phyloP scores from a whole-genome alignment of 2,888 invertebrate genomes.

The Platycnemis pennipes region DNA sequence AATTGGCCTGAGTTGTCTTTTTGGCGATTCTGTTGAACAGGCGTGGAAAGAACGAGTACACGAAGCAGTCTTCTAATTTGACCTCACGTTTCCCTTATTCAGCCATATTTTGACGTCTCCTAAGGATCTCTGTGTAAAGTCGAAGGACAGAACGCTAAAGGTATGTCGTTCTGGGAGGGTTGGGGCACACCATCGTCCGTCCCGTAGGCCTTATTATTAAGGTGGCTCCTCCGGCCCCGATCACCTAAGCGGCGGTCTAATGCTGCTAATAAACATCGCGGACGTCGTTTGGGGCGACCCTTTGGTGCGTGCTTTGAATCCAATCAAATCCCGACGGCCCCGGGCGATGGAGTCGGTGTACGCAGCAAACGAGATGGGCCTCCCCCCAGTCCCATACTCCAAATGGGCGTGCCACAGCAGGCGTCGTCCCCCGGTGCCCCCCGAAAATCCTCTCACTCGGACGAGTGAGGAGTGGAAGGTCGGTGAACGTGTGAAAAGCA shows the following conservation, averaged over 20 bases:
- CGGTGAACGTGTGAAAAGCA: no score
- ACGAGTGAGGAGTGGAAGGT: no score
- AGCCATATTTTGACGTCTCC: no score
- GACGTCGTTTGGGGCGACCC: neutral
- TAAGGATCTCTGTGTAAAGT: no score
- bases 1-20: no score
- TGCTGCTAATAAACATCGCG: neutral
- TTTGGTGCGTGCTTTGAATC: neutral
- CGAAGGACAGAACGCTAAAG: no score
- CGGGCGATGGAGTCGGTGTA: neutral
- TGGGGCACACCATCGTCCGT: neutral
- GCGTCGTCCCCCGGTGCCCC: neutral
- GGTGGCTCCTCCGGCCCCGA: neutral
- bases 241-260: neutral
- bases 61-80: no score
- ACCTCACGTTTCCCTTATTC: no score
- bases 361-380: neutral
- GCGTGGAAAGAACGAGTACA: no score
- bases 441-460: neutral
- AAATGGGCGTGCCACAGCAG: neutral
- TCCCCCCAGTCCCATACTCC: no score
- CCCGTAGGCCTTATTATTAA: neutral
- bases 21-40: no score
- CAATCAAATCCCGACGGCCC: neutral
- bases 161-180: neutral